Conservation (phyloP, 2,797 vertebrate genomes). For the Pantherophis vulpinus region DNA sequence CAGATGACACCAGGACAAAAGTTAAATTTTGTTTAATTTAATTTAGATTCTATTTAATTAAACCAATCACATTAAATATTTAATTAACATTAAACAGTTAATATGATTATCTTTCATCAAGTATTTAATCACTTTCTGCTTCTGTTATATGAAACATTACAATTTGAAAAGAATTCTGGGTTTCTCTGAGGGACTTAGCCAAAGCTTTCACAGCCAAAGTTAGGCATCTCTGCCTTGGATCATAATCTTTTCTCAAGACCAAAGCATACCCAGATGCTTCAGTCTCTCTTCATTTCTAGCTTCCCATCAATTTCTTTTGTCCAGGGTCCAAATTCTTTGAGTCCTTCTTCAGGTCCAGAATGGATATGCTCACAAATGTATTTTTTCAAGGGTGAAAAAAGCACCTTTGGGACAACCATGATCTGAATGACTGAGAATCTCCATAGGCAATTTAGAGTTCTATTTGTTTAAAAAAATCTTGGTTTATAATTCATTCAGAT, state of each 20-base stretch:
- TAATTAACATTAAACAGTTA: neutral
- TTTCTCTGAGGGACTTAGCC: neutral
- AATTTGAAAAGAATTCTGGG: neutral
- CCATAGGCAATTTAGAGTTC: no score
- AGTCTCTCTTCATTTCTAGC: neutral
- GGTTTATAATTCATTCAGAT: no score
- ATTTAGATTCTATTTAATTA: neutral
- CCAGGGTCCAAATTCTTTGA: neutral
- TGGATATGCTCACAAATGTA: neutral
- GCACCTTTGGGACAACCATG: no score
- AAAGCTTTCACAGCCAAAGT: neutral
- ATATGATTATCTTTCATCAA: neutral
- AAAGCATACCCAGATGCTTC: neutral
- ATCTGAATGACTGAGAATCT: no score
- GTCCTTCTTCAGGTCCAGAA: neutral
- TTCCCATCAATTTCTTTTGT: neutral
- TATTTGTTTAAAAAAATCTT: no score
- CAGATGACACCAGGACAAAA: neutral
- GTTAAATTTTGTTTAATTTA: neutral
- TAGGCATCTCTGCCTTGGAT: neutral
- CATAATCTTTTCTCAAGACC: neutral
- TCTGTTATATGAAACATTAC: neutral
- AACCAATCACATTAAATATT: neutral
- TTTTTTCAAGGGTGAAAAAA: no score
- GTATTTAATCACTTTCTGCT: neutral